A percentile compares a stretch with the other conserved stretches of the same genome.
These are phyloP conservation scores for Periparus ater DNA, from an alignment of 2,797 vertebrate species.

Conservation along the genomic window DNA sequence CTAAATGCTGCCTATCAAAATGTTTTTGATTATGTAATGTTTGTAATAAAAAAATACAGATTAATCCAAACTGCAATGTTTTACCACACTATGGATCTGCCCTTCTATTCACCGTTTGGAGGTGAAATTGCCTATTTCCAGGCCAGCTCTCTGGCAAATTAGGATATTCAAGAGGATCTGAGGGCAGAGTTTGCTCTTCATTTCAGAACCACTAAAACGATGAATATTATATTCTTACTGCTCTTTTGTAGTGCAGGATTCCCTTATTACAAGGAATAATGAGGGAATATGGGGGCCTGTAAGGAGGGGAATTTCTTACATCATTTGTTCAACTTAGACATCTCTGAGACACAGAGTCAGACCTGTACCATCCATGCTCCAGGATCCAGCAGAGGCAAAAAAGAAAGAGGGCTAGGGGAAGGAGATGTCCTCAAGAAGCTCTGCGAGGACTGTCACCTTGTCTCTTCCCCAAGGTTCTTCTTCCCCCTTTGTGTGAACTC, in stretches of 20 bases:
- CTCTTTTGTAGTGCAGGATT: neutral
- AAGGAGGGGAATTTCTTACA: neutral
- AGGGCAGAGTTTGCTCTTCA: neutral
- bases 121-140: neutral
- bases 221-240: neutral
- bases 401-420: neutral
- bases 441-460: neutral
- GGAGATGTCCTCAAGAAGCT: neutral
- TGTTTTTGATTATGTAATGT: neutral
- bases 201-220: neutral
- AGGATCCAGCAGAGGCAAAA: neutral
- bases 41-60: neutral
- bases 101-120: neutral
- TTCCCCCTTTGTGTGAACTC: neutral
- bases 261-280: neutral
- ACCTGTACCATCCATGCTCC: neutral
- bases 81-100: neutral
- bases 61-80: neutral
- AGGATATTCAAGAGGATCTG: neutral
- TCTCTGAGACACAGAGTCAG: rapidly evolving
- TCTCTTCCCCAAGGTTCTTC: neutral
- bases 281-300: neutral
- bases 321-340: neutral
- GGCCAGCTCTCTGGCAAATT: neutral
- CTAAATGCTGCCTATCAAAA: neutral